Conservation (phyloP, 2,888 invertebrate genomes). For the Dicranocentrus wangi region DNA sequence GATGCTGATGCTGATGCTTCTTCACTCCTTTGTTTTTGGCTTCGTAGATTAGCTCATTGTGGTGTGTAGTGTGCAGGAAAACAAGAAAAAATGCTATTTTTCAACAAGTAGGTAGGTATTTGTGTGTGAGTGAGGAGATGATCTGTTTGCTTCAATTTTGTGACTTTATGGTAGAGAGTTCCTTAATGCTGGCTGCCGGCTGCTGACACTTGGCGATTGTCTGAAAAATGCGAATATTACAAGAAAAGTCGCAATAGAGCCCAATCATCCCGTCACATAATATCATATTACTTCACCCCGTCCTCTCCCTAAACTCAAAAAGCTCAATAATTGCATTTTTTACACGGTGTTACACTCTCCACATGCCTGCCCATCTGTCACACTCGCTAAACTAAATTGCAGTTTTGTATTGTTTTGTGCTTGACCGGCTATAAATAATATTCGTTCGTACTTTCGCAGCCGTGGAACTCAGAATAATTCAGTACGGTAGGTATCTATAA, state of each 20-base stretch:
- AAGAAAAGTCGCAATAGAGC: neutral
- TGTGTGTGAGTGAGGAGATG: neutral
- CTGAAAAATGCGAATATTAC: neutral
- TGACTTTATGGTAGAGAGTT: too few relatives aligned
- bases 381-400: neutral
- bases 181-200: too few relatives aligned
- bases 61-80: too few relatives aligned
- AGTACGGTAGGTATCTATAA: too few relatives aligned
- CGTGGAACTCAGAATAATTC: too few relatives aligned
- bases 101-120: neutral
- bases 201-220: too few relatives aligned
- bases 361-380: neutral
- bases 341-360: neutral
- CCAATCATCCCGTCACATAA: constrained; percentile 1
- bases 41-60: too few relatives aligned
- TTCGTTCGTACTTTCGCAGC: too few relatives aligned
- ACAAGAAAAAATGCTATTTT: neutral
- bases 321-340: neutral
- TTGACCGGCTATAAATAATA: neutral
- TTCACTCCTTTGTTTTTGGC: too few relatives aligned
- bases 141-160: neutral
- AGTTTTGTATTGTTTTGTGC: neutral
- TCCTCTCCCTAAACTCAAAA: neutral
- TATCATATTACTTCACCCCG: neutral
- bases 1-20: too few relatives aligned